Evolutionary conservation across 2,888 invertebrate genomes (phyloP).

Genomic region (Ectemnius lituratus): DNA sequence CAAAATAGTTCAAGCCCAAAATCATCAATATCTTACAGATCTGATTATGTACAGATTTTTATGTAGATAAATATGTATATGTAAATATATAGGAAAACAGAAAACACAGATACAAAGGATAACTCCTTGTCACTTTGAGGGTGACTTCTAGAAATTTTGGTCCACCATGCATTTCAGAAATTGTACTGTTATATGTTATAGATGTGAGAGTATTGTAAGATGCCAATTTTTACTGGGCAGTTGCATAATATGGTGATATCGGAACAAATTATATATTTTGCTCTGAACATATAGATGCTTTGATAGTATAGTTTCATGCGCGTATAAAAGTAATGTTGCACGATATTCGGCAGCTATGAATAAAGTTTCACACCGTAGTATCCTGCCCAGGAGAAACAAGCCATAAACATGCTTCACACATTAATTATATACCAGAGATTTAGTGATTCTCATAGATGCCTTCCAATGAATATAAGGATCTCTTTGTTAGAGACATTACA

Average conservation of each 20-base stretch:
- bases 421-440: constrained; percentile 38
- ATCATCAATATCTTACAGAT: constrained; percentile 14
- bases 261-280: no score
- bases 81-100: constrained; percentile 13
- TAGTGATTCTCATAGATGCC: constrained; percentile 31
- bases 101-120: background rate
- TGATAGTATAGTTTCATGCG: background rate
- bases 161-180: constrained; percentile 47
- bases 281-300: background rate
- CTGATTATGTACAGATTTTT: constrained; percentile 8
- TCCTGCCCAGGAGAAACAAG: constrained; percentile 36
- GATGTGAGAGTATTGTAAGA: constrained; percentile 31
- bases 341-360: background rate
- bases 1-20: constrained; percentile 15
- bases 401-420: constrained; percentile 48
- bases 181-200: constrained; percentile 42
- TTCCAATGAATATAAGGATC: constrained; percentile 33
- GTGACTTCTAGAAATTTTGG: constrained; percentile 31
- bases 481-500: constrained; percentile 41
- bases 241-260: constrained; percentile 31
- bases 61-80: constrained; percentile 30
- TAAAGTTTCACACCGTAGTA: constrained; percentile 32
- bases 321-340: background rate
- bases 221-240: constrained; percentile 35
- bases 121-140: no score